Percentiles rank a stretch among this genome's conserved stretches.
Conservation (phyloP, 2,888 invertebrate genomes). For the Macrostomum cliftonense region DNA sequence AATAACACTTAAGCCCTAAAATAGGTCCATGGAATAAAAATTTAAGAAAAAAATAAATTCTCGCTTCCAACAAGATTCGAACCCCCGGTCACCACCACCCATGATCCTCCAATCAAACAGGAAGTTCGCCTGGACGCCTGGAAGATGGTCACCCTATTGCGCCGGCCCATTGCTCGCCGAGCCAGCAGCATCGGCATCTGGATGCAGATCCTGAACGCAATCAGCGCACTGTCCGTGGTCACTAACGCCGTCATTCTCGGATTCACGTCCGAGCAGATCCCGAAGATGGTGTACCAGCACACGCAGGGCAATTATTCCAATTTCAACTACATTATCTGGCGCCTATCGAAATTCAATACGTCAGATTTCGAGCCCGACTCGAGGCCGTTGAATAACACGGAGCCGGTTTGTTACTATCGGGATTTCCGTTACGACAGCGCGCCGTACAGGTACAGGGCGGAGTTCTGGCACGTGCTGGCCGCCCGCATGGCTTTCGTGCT, state of each 20-base stretch:
- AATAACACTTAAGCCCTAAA: too few species aligned
- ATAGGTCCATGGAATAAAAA: too few species aligned
- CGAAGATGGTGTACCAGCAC: slow-evolving; percentile 73
- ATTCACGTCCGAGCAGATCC: slow-evolving; percentile 91
- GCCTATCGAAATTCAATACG: slow-evolving; percentile 23
- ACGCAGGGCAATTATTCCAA: slow-evolving; percentile 34
- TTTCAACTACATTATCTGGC: slow-evolving; percentile 21
- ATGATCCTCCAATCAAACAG: neutral
- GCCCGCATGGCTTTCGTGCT: slow-evolving; percentile 41
- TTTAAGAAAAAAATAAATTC: too few species aligned
- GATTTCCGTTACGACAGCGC: slow-evolving; percentile 2
- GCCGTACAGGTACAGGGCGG: slow-evolving; percentile 45
- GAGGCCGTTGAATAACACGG: slow-evolving; percentile 5
- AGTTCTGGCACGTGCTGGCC: slow-evolving; percentile 77
- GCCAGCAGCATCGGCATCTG: slow-evolving; percentile 61
- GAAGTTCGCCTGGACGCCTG: slow-evolving; percentile 85
- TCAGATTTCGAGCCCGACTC: slow-evolving; percentile 1
- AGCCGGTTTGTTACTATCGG: slow-evolving; percentile 3
- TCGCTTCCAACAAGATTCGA: too few species aligned
- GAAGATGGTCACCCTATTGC: slow-evolving; percentile 67
- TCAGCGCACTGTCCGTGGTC: slow-evolving; percentile 18
- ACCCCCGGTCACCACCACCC: too few species aligned
- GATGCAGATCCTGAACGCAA: neutral
- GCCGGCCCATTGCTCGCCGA: slow-evolving; percentile 68
- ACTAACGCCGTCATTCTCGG: slow-evolving; percentile 84